Evolutionary conservation across 2,888 invertebrate species (phyloP).

Genomic region (Drepana falcataria): DNA sequence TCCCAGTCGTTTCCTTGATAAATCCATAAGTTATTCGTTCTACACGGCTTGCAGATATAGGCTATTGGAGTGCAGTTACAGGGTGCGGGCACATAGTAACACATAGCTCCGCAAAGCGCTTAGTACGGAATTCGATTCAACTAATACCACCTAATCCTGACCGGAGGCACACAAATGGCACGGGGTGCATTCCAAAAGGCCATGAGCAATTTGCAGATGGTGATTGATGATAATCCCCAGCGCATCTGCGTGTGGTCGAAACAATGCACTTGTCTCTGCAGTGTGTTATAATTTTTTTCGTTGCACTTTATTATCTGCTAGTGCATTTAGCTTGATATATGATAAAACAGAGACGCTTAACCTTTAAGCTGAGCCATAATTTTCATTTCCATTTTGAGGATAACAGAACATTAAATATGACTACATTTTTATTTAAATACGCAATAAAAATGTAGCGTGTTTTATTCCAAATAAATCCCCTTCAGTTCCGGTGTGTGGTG

Average conservation of each 20-base stretch:
- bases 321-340: constrained; percentile 7
- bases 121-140: constrained; percentile 74
- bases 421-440: constrained; percentile 18
- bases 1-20: constrained; percentile 27
- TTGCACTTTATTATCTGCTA: constrained; percentile 13
- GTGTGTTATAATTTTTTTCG: constrained; percentile 33
- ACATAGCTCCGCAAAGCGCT: constrained; percentile 68
- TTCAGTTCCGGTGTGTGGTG: constrained; percentile 63
- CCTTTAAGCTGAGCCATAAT: too few relatives aligned
- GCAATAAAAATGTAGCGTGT: constrained; percentile 35
- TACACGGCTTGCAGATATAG: constrained; percentile 17
- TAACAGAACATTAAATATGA: too few relatives aligned
- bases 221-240: constrained; percentile 72
- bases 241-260: constrained; percentile 50
- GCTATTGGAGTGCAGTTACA: constrained; percentile 37
- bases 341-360: too few relatives aligned
- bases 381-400: too few relatives aligned
- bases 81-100: constrained; percentile 41
- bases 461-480: constrained; percentile 64
- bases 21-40: constrained; percentile 38
- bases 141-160: constrained; percentile 72
- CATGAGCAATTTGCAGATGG: constrained; percentile 66
- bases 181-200: constrained; percentile 62
- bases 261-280: constrained; percentile 38
- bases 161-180: constrained; percentile 62